Evolutionary conservation across 2,888 invertebrate genomes (phyloP).

Genomic region (Pasiphila rectangulata): DNA sequence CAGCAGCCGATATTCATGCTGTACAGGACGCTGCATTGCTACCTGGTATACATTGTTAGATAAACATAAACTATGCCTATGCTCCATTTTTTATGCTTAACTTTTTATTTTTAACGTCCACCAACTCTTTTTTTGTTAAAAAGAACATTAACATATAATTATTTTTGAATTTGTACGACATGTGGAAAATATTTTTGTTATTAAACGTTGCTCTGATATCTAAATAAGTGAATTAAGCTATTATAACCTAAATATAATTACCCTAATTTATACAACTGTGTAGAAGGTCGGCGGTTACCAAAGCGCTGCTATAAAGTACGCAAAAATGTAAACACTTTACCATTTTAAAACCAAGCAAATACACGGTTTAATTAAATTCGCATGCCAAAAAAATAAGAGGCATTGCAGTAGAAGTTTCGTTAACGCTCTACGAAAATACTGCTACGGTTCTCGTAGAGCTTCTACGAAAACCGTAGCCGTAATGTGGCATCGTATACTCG

Average conservation of each 20-base stretch:
- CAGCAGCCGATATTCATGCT: no score
- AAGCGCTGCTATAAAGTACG: no score
- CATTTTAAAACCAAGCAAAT: no score
- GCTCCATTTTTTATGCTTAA: no score
- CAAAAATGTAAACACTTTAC: no score
- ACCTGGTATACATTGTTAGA: no score
- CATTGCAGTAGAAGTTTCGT: no score
- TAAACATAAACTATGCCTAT: no score
- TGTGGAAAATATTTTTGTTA: conserved; percentile 22
- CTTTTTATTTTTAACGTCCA: background rate
- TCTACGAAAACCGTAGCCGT: background rate
- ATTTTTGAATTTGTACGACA: conserved; percentile 30
- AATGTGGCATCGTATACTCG: background rate
- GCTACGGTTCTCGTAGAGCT: background rate
- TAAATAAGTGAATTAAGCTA: background rate
- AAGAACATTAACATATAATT: conserved; percentile 56
- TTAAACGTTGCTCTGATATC: conserved; percentile 5
- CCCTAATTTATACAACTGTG: background rate
- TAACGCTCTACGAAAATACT: background rate
- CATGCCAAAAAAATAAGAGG: no score
- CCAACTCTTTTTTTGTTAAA: no score
- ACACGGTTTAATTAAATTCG: no score
- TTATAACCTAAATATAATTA: background rate
- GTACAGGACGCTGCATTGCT: no score
- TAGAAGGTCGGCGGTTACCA: background rate